Base-by-base conservation (phyloP, 2,797 vertebrate species). In the Anas bernieri region DNA sequence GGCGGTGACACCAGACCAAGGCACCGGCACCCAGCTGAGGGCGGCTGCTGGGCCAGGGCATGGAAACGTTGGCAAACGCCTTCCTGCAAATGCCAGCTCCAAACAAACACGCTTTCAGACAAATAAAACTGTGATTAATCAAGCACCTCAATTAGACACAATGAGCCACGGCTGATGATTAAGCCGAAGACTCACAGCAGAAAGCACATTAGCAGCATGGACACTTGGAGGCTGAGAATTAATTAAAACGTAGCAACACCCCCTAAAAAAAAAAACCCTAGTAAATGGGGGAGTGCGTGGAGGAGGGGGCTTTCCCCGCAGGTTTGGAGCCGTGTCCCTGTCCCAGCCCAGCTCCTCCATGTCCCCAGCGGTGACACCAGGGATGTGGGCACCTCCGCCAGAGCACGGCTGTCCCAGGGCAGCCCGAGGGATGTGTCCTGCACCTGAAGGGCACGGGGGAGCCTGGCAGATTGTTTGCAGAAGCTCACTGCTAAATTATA, bases 81-180 rank as follows among this genome's bases (percentile, higher is more conserved):
- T 84, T 79, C 72, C 70, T 11, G 2, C 17, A 9, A 63, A 48
- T 2, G 4, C 20, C 0, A 1, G 54, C 78, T 76, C 28, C 83
- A 77, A 87, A 87, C 75, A 82, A 83, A 41, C 39, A 76, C 66
- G 62, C 88, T 78, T 86, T 86, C 16, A 17, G 25, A 41, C 30
- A 85, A 93, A 89, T 79, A 92, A 95, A 93, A 89, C 9, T 1
- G 3, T 88, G 94, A 95, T 96, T 88, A 91, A 95, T 92, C 93
- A 94, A 91, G 91, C 58, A 2, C 31, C 66, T 69, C 67, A 28
- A 62, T 68, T 90, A 95, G 59, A 81, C 63, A 76, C 87, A 82
- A 92, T 17, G 55, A 83, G 82, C 18, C 3, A 20, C 6, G 21
- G 45, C 74, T 67, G 26, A 54, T 61, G 90, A 91, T 83, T 94